A percentile compares a stretch with the other conserved stretches of the same genome.
phyloP scores from a whole-genome alignment of 2,797 vertebrate genomes.

The Nyctibius grandis region DNA sequence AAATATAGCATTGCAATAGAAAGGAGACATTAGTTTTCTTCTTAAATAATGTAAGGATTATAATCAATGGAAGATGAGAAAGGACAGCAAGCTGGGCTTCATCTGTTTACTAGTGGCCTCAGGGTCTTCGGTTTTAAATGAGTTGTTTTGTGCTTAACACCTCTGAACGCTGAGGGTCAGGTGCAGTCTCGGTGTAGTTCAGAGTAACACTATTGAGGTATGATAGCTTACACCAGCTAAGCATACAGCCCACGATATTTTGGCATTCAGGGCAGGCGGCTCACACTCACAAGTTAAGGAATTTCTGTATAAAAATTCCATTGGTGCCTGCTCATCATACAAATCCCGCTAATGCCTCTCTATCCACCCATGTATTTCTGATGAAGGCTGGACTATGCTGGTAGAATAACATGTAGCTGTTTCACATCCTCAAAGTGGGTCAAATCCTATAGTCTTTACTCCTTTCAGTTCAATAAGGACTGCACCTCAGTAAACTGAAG shows the following conservation, averaged over 20 bases:
- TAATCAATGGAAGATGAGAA: neutral
- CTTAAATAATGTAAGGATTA: neutral
- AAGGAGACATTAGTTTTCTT: neutral
- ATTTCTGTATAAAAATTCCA: neutral
- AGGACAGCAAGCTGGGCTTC: neutral
- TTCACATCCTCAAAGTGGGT: neutral
- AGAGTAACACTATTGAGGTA: neutral
- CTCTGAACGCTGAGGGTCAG: neutral
- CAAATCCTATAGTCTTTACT: neutral
- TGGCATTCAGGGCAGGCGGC: neutral
- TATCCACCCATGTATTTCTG: neutral
- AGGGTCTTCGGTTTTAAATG: neutral
- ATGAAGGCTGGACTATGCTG: neutral
- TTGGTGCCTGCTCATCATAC: neutral
- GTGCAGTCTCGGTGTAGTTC: neutral
- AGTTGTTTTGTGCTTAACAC: neutral
- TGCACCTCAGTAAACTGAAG: neutral
- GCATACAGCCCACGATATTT: neutral
- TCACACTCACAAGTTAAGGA: neutral
- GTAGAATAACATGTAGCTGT: neutral
- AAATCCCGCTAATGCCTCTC: constrained; percentile 5
- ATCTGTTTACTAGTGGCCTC: neutral
- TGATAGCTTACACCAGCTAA: neutral
- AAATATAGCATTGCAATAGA: neutral
- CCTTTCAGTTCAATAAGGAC: neutral